Evolutionary conservation across 2,113 vertebrate species (phyloP).

Genomic region (Passer domesticus): DNA sequence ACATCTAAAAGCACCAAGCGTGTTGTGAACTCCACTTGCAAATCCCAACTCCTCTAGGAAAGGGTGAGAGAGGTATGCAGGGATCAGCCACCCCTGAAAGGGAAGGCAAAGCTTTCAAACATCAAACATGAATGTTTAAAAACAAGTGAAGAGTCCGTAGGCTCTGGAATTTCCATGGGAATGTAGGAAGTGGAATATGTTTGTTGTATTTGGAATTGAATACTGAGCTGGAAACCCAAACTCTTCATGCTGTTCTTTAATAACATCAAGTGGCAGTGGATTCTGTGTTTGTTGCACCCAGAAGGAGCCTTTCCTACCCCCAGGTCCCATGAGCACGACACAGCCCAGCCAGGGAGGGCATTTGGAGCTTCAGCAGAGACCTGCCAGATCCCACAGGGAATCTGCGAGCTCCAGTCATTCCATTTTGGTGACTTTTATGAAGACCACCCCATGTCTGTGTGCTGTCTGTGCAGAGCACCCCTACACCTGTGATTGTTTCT

Average conservation of each 20-base stretch:
- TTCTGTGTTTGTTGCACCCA: neutral
- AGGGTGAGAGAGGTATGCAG: neutral
- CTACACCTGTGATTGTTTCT: neutral
- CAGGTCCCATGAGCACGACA: neutral
- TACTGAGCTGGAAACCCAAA: neutral
- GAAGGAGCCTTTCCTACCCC: neutral
- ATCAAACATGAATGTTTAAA: neutral
- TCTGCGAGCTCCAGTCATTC: neutral
- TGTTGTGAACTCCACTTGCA: neutral
- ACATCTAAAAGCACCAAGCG: neutral
- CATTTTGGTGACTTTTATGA: neutral
- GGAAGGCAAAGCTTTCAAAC: neutral
- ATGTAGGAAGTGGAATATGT: neutral
- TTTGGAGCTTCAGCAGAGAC: neutral
- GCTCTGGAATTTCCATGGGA: constrained; percentile 19
- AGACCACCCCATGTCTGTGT: neutral
- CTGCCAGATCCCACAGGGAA: neutral
- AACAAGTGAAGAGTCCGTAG: neutral
- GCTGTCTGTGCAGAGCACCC: neutral
- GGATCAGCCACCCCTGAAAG: neutral
- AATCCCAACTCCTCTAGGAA: neutral
- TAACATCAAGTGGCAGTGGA: neutral
- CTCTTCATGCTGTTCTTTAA: neutral
- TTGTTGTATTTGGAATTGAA: constrained; percentile 20
- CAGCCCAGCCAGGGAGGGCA: neutral